These are phyloP conservation scores for Podocnemis expansa DNA, from an alignment of 2,113 vertebrate species.

Conservation along the genomic window DNA sequence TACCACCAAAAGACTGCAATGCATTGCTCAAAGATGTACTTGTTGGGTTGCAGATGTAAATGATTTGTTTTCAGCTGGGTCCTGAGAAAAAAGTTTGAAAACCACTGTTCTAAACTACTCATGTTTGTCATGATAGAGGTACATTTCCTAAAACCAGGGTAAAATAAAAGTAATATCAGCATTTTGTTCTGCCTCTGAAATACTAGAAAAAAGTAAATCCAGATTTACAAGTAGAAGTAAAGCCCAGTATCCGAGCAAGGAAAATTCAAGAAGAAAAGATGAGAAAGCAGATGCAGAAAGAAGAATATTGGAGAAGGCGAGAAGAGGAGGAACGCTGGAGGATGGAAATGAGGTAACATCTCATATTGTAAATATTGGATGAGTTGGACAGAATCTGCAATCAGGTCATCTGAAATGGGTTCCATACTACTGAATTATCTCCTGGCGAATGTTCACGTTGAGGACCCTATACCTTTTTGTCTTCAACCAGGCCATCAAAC, in stretches of 20 bases:
- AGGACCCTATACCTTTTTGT: not conserved
- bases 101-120: not conserved
- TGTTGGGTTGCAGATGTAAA: too few species aligned
- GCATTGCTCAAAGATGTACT: too few species aligned
- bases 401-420: not conserved
- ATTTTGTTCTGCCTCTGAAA: not conserved
- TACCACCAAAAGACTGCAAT: too few species aligned
- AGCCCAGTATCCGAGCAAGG: constrained; percentile 95
- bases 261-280: constrained; percentile 99
- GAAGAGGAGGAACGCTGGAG: constrained; percentile 98
- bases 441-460: not conserved
- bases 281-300: constrained; percentile 99
- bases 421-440: not conserved
- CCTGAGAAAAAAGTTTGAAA: too few species aligned
- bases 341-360: constrained; percentile 94
- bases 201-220: constrained; percentile 98
- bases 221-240: constrained; percentile 98
- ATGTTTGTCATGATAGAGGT: not conserved
- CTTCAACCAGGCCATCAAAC: not conserved
- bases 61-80: too few species aligned
- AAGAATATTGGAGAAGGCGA: constrained; percentile 96
- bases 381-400: not conserved
- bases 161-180: not conserved
- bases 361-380: not conserved
- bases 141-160: not conserved